Evolutionary conservation across 2,113 vertebrate genomes (phyloP).

Genomic region (Pseudopipra pipra): DNA sequence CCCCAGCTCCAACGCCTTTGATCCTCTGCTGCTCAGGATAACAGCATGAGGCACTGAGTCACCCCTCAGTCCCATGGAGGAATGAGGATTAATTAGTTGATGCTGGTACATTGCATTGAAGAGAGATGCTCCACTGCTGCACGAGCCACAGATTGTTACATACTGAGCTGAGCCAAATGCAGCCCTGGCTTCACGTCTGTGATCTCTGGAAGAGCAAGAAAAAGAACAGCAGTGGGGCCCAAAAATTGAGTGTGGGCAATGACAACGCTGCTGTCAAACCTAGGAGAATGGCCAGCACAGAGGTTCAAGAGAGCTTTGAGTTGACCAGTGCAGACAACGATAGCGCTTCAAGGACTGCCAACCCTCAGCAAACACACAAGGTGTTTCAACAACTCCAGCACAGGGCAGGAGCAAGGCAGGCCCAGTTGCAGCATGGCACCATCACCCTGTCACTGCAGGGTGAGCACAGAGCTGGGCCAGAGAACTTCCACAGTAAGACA

Average conservation of each 20-base stretch:
- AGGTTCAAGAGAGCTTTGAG: neutral
- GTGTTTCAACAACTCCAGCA: rapidly evolving
- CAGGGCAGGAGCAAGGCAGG: neutral
- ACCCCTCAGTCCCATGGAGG: neutral
- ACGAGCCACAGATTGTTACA: neutral
- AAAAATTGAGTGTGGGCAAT: rapidly evolving
- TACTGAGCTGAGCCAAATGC: neutral
- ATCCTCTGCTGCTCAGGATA: neutral
- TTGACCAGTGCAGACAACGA: neutral
- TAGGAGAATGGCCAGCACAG: neutral
- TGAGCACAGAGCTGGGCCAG: rapidly evolving
- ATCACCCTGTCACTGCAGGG: rapidly evolving
- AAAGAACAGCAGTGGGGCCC: neutral
- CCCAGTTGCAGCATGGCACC: rapidly evolving
- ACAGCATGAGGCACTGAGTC: neutral
- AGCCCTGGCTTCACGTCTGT: neutral
- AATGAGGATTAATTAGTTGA: conserved; percentile 18
- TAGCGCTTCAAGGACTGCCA: neutral
- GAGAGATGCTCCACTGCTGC: neutral
- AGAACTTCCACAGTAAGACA: neutral
- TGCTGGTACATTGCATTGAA: neutral
- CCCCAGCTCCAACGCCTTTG: neutral
- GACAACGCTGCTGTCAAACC: neutral
- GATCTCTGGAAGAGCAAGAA: neutral
- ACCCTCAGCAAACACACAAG: neutral